phyloP scores from a whole-genome alignment of 2,888 invertebrate species.

The Eilema depressum region DNA sequence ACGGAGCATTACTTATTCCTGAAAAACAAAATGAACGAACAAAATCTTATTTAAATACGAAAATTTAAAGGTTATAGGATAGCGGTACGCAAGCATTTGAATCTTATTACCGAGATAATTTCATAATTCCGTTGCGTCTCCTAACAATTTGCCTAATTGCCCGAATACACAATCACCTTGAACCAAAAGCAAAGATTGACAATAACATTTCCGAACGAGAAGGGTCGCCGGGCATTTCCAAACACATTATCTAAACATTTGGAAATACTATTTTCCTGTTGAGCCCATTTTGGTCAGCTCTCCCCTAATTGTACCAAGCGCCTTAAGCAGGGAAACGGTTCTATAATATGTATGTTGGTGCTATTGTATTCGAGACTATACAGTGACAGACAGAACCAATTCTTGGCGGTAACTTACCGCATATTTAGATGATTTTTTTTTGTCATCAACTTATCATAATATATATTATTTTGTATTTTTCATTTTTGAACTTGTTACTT shows the following conservation, averaged over 20 bases:
- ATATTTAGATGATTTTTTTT: no score
- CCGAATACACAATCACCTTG: slow-evolving; percentile 59
- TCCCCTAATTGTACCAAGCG: slow-evolving; percentile 71
- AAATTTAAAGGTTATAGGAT: neutral
- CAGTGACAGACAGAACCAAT: neutral
- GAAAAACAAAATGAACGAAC: neutral
- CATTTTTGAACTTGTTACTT: no score
- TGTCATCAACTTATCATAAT: no score
- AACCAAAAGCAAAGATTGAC: slow-evolving; percentile 61
- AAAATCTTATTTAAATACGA: neutral
- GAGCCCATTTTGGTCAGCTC: slow-evolving; percentile 62
- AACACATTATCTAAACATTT: slow-evolving; percentile 62
- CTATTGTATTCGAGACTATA: slow-evolving; percentile 24
- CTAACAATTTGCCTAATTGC: slow-evolving; percentile 44
- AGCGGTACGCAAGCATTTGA: neutral
- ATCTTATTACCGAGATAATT: slow-evolving; percentile 12
- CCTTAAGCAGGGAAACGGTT: slow-evolving; percentile 60
- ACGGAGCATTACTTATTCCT: slow-evolving; percentile 9
- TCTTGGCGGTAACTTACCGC: neutral
- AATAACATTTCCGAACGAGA: slow-evolving; percentile 58
- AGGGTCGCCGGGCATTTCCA: slow-evolving; percentile 66
- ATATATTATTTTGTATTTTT: no score
- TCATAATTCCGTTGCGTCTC: slow-evolving; percentile 18
- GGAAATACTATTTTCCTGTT: slow-evolving; percentile 70
- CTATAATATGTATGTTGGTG: slow-evolving; percentile 43